Evolutionary conservation across 2,797 vertebrate species (phyloP).

Genomic region (Enteromius paludinosus): DNA sequence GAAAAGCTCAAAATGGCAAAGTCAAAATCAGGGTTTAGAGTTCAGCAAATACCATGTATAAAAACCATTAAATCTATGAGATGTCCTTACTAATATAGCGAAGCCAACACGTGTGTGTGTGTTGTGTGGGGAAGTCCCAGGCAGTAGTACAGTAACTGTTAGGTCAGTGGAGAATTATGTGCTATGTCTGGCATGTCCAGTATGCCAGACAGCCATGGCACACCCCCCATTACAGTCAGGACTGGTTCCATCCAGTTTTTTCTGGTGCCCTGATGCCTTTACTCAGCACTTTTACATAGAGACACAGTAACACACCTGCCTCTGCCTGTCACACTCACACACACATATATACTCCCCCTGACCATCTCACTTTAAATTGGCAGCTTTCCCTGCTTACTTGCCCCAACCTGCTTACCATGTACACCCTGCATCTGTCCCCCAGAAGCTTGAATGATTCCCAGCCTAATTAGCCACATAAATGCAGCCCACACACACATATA

Average conservation of each 20-base stretch:
- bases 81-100: not conserved
- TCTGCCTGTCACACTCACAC: conserved; percentile 66
- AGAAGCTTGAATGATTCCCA: conserved; percentile 56
- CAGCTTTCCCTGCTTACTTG: conserved; percentile 53
- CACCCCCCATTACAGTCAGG: conserved; percentile 45
- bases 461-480: conserved; percentile 53
- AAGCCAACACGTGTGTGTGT: not conserved
- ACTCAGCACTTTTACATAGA: conserved; percentile 72
- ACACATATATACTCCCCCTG: conserved; percentile 25
- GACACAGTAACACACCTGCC: conserved; percentile 75
- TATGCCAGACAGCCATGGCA: conserved; percentile 47
- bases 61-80: not conserved
- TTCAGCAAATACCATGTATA: not conserved
- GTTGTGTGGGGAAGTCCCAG: conserved; percentile 24
- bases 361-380: conserved; percentile 45
- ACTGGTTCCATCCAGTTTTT: conserved; percentile 64
- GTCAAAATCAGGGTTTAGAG: not conserved
- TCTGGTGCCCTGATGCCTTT: conserved; percentile 58
- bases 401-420: conserved; percentile 59
- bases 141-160: conserved; percentile 43
- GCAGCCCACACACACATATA: conserved; percentile 26
- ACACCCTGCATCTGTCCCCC: conserved; percentile 69
- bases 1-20: not conserved
- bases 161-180: conserved; percentile 63
- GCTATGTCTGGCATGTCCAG: conserved; percentile 52